Evolutionary conservation across 2,113 vertebrate genomes (phyloP).

Genomic region (Macquaria ambigua): DNA sequence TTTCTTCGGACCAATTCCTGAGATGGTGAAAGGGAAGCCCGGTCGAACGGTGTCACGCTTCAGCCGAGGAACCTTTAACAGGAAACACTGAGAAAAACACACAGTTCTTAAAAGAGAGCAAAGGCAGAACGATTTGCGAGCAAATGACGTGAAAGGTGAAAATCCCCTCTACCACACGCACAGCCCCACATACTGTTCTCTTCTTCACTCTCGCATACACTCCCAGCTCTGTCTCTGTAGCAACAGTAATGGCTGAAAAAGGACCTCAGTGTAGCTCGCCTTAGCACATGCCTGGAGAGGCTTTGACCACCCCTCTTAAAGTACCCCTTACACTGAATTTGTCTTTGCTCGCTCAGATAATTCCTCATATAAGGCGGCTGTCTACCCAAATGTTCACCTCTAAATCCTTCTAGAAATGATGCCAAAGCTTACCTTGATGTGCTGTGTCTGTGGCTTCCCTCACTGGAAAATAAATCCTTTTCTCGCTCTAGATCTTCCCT

Average conservation of each 20-base stretch:
- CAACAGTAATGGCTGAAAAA: slow-evolving; percentile 78
- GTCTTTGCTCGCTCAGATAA: not conserved
- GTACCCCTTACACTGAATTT: slow-evolving; percentile 39
- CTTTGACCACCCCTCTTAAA: slow-evolving; percentile 64
- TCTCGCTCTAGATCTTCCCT: slow-evolving; percentile 44
- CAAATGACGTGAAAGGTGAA: slow-evolving; percentile 12
- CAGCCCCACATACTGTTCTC: not conserved
- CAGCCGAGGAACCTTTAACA: slow-evolving; percentile 46
- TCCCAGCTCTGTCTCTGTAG: slow-evolving; percentile 53
- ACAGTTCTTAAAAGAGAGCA: not conserved
- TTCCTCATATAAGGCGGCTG: not conserved
- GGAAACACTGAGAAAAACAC: slow-evolving; percentile 66
- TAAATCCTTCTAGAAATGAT: not conserved
- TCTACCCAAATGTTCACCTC: not conserved
- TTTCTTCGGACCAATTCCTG: slow-evolving; percentile 3
- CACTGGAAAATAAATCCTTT: slow-evolving; percentile 32
- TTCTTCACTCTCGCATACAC: slow-evolving; percentile 4
- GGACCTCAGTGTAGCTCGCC: slow-evolving; percentile 69
- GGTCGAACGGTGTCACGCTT: slow-evolving; percentile 10
- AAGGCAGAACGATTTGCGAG: not conserved
- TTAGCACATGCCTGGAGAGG: slow-evolving; percentile 70
- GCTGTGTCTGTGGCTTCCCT: not conserved
- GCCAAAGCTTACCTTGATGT: slow-evolving; percentile 36
- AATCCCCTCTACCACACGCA: not conserved
- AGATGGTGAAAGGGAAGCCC: slow-evolving; percentile 16